A percentile compares a stretch with the other conserved stretches of the same genome.
phyloP scores from a whole-genome alignment of 1,140 invertebrate species.

The Zaprionus africanus region DNA sequence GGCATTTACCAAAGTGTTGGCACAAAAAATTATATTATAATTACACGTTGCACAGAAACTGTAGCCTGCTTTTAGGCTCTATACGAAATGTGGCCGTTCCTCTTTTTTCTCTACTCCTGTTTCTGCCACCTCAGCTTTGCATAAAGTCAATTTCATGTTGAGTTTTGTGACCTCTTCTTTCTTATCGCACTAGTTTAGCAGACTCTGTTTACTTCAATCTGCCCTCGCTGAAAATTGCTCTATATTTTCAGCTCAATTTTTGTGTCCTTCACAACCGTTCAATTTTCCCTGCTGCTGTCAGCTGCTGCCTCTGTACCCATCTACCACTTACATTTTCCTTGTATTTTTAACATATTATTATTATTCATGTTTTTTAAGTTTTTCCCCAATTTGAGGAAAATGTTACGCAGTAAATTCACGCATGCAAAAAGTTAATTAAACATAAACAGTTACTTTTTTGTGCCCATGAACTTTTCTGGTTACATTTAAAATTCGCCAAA shows the following conservation, averaged over 20 bases:
- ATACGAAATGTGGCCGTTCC: not conserved
- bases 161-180: conserved; percentile 48
- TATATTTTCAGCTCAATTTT: conserved; percentile 11
- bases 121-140: conserved; percentile 30
- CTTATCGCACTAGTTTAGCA: conserved; percentile 38
- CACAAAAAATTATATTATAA: conserved; percentile 72
- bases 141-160: conserved; percentile 52
- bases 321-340: conserved; percentile 12
- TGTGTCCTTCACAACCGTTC: not conserved
- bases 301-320: not conserved
- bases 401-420: not conserved
- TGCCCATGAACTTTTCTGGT: not conserved
- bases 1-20: conserved; percentile 50
- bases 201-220: not conserved
- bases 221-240: conserved; percentile 41
- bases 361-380: not conserved
- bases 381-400: conserved; percentile 16
- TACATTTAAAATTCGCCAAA: not conserved
- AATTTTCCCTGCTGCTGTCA: not conserved
- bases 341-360: conserved; percentile 42
- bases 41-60: conserved; percentile 57
- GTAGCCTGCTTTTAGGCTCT: conserved; percentile 59
- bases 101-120: not conserved
- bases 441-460: conserved; percentile 32
- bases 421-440: conserved; percentile 53